Percentiles rank a stretch among this genome's conserved stretches.
Conservation (phyloP, 2,797 vertebrate species). For the Pangasius mekongensis region DNA sequence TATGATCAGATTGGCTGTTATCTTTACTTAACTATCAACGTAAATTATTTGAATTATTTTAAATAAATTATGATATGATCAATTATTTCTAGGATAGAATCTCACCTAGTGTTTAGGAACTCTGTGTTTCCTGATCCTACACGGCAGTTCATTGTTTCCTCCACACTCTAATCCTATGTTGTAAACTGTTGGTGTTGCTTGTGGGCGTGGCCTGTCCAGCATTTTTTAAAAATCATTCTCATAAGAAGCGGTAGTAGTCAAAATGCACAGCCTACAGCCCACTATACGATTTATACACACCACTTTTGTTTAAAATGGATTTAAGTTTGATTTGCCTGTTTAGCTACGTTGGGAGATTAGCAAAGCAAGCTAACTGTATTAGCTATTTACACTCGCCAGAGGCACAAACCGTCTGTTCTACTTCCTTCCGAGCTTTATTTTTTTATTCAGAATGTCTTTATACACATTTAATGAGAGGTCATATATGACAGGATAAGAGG, state of each 20-base stretch:
- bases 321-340: background rate
- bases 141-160: background rate
- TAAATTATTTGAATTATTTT: background rate
- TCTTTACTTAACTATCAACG: background rate
- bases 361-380: background rate
- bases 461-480: background rate
- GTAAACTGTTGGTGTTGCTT: background rate
- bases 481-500: background rate
- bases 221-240: background rate
- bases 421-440: background rate
- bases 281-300: background rate
- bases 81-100: background rate
- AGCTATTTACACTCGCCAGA: background rate
- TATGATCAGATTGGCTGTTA: background rate
- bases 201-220: background rate
- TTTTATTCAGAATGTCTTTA: background rate
- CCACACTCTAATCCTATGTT: background rate
- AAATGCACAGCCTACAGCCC: background rate
- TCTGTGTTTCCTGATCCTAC: background rate
- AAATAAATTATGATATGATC: background rate
- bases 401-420: background rate
- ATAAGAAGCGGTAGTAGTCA: background rate
- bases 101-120: background rate
- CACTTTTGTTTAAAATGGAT: background rate
- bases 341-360: background rate